Conservation (phyloP, 2,797 vertebrate species). For the Cheirogaleus major region DNA sequence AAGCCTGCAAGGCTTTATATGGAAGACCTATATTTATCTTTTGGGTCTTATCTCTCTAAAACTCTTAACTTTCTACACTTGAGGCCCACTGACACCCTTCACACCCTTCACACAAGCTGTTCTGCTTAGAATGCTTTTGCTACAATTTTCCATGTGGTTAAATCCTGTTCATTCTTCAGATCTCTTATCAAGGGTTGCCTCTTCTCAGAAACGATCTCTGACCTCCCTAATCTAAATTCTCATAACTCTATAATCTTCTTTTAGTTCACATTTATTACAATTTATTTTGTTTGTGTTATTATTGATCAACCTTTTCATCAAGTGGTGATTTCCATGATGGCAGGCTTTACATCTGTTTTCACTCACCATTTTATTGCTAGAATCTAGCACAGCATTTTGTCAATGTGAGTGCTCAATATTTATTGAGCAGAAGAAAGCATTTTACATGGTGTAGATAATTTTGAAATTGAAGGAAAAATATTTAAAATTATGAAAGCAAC, state of each 20-base stretch:
- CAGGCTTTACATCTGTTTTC: background rate
- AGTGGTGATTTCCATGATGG: background rate
- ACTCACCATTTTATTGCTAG: background rate
- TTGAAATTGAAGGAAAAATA: background rate
- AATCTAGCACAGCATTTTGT: background rate
- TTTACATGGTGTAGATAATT: background rate
- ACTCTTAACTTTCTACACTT: background rate
- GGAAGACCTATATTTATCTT: background rate
- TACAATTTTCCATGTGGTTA: background rate
- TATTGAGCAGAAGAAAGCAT: background rate
- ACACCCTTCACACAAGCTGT: background rate
- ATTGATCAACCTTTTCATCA: background rate
- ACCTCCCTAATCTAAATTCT: background rate
- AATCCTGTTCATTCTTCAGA: background rate
- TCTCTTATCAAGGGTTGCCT: background rate
- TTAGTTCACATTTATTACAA: background rate
- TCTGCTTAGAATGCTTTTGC: background rate
- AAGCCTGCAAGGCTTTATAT: background rate
- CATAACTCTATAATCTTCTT: background rate
- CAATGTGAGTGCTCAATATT: background rate
- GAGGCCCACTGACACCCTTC: background rate
- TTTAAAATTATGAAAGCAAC: slow-evolving; percentile 3
- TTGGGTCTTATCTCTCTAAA: background rate
- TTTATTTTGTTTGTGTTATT: background rate
- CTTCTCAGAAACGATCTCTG: background rate